phyloP scores from a whole-genome alignment of 2,797 vertebrate species.

The Peromyscus melanophrys region DNA sequence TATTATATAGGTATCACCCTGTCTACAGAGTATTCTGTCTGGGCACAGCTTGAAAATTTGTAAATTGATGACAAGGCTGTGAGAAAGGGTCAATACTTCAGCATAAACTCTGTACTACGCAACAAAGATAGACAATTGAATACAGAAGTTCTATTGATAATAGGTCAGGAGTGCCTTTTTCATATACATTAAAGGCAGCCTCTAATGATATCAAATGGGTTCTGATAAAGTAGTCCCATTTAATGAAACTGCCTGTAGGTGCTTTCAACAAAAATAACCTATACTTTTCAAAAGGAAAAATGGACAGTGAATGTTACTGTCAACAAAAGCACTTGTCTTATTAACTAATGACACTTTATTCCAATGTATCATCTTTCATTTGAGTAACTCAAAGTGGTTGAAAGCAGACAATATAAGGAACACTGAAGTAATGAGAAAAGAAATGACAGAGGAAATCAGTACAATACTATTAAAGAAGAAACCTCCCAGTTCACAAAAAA shows the following conservation, averaged over 20 bases:
- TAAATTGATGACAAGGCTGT: slow-evolving; percentile 42
- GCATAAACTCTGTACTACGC: slow-evolving; percentile 30
- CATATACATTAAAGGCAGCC: slow-evolving; percentile 68
- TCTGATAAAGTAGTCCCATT: slow-evolving; percentile 68
- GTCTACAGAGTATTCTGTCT: slow-evolving; percentile 42
- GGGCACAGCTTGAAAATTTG: neutral
- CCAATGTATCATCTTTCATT: slow-evolving; percentile 71
- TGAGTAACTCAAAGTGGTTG: slow-evolving; percentile 70
- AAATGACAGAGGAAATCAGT: slow-evolving; percentile 55
- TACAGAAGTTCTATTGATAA: slow-evolving; percentile 61
- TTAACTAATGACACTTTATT: slow-evolving; percentile 78
- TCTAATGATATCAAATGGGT: slow-evolving; percentile 69
- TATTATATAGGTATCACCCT: slow-evolving; percentile 38
- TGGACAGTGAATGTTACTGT: slow-evolving; percentile 70
- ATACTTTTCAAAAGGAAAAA: slow-evolving; percentile 75
- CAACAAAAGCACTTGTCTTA: slow-evolving; percentile 75
- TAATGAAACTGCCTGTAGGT: slow-evolving; percentile 80
- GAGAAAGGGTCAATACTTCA: slow-evolving; percentile 41
- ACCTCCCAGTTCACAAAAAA: slow-evolving; percentile 28
- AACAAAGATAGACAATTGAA: slow-evolving; percentile 69
- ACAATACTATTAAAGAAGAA: slow-evolving; percentile 48
- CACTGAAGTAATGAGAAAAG: slow-evolving; percentile 56
- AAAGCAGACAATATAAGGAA: slow-evolving; percentile 68
- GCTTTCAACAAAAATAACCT: slow-evolving; percentile 69
- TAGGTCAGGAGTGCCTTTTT: slow-evolving; percentile 50